Percentiles rank a stretch among this genome's conserved stretches.
phyloP scores from a whole-genome alignment of 2,113 vertebrate genomes.

The Chamaetylas fuelleborni region DNA sequence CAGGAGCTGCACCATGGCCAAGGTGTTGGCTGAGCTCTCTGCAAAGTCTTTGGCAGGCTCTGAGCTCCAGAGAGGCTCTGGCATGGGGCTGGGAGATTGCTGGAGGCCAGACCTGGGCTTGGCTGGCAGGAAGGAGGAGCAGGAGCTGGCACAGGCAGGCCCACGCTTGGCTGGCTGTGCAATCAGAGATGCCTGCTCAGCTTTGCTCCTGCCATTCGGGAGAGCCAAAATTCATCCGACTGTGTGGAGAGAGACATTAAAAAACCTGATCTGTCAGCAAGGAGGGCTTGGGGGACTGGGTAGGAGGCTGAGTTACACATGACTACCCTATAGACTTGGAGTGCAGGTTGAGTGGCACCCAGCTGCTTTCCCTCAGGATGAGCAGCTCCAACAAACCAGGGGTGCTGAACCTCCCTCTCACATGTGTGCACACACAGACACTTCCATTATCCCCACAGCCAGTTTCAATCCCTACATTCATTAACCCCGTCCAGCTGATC shows the following conservation, averaged over 20 bases:
- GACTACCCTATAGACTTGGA: neutral
- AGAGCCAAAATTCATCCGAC: neutral
- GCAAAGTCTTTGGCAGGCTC: conserved; percentile 2
- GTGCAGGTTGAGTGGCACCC: neutral
- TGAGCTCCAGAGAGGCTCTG: neutral
- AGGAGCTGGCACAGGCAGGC: neutral
- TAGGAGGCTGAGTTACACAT: neutral
- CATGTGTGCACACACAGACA: neutral
- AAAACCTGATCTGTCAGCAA: neutral
- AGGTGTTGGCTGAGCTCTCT: neutral
- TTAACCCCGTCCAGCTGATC: neutral
- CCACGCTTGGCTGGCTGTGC: neutral
- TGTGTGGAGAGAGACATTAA: neutral
- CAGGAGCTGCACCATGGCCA: neutral
- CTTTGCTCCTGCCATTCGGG: neutral
- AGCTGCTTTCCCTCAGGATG: neutral
- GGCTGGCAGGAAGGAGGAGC: neutral
- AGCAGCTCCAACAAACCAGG: neutral
- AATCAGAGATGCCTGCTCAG: neutral
- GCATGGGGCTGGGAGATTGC: neutral
- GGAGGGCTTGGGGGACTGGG: neutral
- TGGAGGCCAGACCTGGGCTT: neutral
- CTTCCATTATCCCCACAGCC: neutral
- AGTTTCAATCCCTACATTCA: neutral
- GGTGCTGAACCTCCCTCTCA: neutral